A percentile compares a stretch with the other conserved stretches of the same genome.
Evolutionary conservation across 2,797 vertebrate species (phyloP).

Genomic region (Carcharodon carcharias): DNA sequence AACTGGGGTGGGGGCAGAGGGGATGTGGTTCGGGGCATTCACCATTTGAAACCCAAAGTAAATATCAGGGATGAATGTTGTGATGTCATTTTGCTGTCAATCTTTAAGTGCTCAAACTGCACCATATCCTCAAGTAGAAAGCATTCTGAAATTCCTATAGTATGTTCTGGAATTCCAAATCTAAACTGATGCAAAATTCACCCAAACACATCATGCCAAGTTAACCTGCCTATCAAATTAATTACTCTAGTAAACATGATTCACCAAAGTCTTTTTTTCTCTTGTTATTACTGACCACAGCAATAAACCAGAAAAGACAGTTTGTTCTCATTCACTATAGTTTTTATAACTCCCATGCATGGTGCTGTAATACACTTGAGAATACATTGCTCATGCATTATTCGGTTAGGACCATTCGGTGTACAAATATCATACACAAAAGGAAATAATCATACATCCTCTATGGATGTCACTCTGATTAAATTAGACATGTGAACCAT

Average conservation of each 20-base stretch:
- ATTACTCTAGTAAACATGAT: neutral
- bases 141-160: neutral
- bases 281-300: neutral
- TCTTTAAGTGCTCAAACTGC: neutral
- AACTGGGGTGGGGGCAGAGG: neutral
- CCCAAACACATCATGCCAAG: neutral
- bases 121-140: neutral
- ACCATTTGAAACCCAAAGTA: neutral
- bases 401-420: neutral
- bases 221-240: neutral
- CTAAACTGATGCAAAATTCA: neutral
- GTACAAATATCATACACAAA: constrained; percentile 36
- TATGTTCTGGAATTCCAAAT: neutral
- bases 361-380: constrained; percentile 23
- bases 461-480: constrained; percentile 31
- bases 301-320: neutral
- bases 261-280: neutral
- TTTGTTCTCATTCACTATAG: constrained; percentile 21
- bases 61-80: neutral
- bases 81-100: neutral
- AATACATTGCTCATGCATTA: constrained; percentile 27
- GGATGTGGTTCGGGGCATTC: neutral
- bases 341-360: constrained; percentile 9
- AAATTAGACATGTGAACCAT: constrained; percentile 26
- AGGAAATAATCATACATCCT: constrained; percentile 13